phyloP scores from a whole-genome alignment of 2,888 invertebrate species.

The Tribolium freemani region DNA sequence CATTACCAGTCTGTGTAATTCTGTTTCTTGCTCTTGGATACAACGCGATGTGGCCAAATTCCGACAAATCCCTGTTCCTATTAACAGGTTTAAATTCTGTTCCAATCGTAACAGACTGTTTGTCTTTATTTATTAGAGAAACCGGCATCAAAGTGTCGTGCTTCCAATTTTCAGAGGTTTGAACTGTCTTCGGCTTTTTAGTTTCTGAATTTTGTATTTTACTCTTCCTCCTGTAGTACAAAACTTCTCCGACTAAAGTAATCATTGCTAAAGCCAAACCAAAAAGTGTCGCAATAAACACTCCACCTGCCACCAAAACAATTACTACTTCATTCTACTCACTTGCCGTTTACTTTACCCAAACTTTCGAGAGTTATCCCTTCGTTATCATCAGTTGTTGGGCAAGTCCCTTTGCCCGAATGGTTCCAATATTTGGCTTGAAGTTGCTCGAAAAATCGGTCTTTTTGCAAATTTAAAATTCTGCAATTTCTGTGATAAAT shows the following conservation, averaged over 20 bases:
- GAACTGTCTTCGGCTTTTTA: conserved; percentile 23
- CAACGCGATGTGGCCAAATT: conserved; percentile 57
- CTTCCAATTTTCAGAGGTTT: conserved; percentile 32
- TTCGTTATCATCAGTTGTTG: conserved; percentile 84
- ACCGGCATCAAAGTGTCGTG: conserved; percentile 7
- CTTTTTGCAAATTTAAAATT: conserved; percentile 87
- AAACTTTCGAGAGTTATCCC: conserved; percentile 91
- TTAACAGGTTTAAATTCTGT: conserved; percentile 58
- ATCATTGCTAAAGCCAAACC: conserved; percentile 88
- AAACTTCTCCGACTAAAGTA: conserved; percentile 84
- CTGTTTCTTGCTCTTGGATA: conserved; percentile 61
- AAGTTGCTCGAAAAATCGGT: conserved; percentile 85
- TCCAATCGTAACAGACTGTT: conserved; percentile 58
- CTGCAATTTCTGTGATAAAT: conserved; percentile 55
- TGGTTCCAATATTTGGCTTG: conserved; percentile 90
- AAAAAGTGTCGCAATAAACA: conserved; percentile 90
- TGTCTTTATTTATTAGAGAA: conserved; percentile 22
- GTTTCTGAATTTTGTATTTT: conserved; percentile 23
- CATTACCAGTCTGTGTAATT: conserved; percentile 46
- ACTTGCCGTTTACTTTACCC: conserved; percentile 69
- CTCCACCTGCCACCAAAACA: conserved; percentile 77
- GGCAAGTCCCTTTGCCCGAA: conserved; percentile 78
- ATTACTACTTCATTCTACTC: background rate
- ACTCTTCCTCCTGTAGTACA: conserved; percentile 78
- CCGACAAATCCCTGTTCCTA: conserved; percentile 51